Evolutionary conservation across 2,113 vertebrate species (phyloP).

Genomic region (Zosterops borbonicus): DNA sequence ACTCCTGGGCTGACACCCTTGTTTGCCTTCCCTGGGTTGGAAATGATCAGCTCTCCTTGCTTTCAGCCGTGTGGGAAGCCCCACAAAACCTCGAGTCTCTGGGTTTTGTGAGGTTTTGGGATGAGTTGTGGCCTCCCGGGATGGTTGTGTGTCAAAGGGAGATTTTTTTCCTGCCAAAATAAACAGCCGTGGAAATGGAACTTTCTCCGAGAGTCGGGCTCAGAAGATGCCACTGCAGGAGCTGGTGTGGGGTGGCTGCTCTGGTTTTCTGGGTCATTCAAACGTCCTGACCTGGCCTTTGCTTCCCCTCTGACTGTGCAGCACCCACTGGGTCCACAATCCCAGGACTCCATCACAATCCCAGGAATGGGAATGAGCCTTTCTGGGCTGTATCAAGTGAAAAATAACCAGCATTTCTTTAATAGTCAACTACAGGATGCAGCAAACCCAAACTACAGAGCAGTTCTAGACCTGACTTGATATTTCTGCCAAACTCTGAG

Average conservation of each 20-base stretch:
- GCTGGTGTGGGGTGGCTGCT: background rate
- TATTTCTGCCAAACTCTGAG: background rate
- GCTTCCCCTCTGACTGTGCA: background rate
- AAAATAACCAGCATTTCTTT: background rate
- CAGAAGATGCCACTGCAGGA: background rate
- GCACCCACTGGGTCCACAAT: background rate
- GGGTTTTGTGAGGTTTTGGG: background rate
- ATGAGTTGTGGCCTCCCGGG: background rate
- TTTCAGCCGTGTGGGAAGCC: background rate
- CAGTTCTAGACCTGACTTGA: background rate
- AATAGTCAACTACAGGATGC: accelerated
- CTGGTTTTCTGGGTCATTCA: background rate
- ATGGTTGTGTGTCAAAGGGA: background rate
- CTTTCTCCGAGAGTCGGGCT: background rate
- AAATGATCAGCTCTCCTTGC: background rate
- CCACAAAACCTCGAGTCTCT: background rate
- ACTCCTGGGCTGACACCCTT: background rate
- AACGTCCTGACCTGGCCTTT: background rate
- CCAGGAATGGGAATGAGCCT: background rate
- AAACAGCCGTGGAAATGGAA: background rate
- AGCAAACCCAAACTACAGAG: background rate
- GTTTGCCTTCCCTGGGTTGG: background rate
- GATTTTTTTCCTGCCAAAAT: background rate
- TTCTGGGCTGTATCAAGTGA: background rate
- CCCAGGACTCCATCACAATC: background rate